These are phyloP conservation scores for Oscheius sp. DNA, from an alignment of 2,888 invertebrate genomes.

Conservation along the genomic window DNA sequence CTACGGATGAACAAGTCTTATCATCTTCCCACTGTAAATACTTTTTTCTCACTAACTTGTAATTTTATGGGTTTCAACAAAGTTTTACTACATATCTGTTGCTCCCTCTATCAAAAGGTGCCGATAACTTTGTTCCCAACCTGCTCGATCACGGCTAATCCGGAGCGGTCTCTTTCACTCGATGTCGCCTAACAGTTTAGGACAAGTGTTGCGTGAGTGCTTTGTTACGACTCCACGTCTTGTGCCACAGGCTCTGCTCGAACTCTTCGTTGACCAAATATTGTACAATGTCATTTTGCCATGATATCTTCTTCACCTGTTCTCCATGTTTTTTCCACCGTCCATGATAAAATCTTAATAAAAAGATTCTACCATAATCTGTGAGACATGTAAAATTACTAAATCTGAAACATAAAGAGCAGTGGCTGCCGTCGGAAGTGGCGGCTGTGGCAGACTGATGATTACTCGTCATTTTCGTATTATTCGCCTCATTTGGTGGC, in stretches of 20 bases:
- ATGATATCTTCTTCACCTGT: background rate
- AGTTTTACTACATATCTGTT: background rate
- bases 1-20: background rate
- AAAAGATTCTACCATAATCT: too few species aligned
- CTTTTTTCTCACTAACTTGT: slow-evolving; percentile 16
- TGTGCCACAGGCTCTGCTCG: slow-evolving; percentile 12
- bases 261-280: slow-evolving; percentile 13
- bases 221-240: slow-evolving; percentile 17
- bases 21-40: background rate
- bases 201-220: slow-evolving; percentile 32
- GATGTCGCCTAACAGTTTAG: slow-evolving; percentile 19
- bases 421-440: slow-evolving; percentile 33
- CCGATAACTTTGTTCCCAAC: slow-evolving; percentile 12
- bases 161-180: slow-evolving; percentile 22
- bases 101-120: too few species aligned
- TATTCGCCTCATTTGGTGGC: slow-evolving; percentile 31
- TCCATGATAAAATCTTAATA: too few species aligned
- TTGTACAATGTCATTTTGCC: slow-evolving; percentile 1
- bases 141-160: slow-evolving; percentile 30
- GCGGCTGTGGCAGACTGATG: slow-evolving; percentile 17
- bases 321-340: too few species aligned
- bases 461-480: slow-evolving; percentile 30
- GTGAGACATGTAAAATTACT: too few species aligned
- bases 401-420: too few species aligned
- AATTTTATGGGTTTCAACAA: slow-evolving; percentile 3